Base-by-base conservation (phyloP, 1,140 invertebrate species). In the Lordiphosa clarofinis region DNA sequence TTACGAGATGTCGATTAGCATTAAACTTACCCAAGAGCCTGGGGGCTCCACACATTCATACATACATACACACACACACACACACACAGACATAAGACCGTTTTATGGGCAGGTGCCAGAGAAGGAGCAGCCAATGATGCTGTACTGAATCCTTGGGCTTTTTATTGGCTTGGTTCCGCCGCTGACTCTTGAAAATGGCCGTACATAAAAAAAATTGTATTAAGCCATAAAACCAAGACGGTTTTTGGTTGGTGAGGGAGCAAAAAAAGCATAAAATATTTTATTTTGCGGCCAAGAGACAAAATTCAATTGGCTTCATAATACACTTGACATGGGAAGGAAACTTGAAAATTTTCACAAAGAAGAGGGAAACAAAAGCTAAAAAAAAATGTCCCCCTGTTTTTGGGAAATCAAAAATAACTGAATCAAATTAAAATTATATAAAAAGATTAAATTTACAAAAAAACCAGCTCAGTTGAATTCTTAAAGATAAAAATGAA, bases 181-280 rank as follows among this genome's bases (percentile, higher is more conserved):
- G 55, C 64, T 73, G 55, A 60, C 60, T 70, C 50, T 58, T 61
- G 44, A 56, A 78, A 72, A 73, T 76, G 78, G 72, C 68, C 78
- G 59, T 61, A 64, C 78, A 82, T 82, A 82, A 84, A 82, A 82
- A 82, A 82, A 82, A 82, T 76, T 76, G 66, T 82, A 82, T 82
- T 82, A 84, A 82, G 76, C 53, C 67, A 76, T 82, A 84, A 82
- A 82, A 74, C 35, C 56, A 15, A 13, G 49, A n/a, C n/a, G 15
- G 7, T 10, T 28, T 58, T 19, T 58, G 36, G 54, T 36, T 39
- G 43, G 19, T 21, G 21, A 39, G 13, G 10, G 19, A n/a, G 21
- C 21, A 24, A 4, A 24, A 5, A 19, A 33, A 35, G 42, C 67
- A 66, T 58, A 55, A 69, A 69, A 61, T 49, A 46, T 63, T 71